Evolutionary conservation across 2,888 invertebrate genomes (phyloP).

Genomic region (Meteorus colon): DNA sequence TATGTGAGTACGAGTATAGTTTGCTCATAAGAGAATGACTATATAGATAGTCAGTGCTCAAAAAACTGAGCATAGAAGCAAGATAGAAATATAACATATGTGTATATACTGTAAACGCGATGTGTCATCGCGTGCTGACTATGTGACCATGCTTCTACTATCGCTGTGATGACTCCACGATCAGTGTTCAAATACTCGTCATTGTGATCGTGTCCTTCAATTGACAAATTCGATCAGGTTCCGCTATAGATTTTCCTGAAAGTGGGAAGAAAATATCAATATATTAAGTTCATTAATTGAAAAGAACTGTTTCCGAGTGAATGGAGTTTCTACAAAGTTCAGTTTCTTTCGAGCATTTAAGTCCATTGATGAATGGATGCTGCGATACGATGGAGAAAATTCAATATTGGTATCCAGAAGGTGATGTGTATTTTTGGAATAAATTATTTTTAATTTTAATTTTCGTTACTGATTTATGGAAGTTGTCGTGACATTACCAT

Average conservation of each 20-base stretch:
- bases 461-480: background rate
- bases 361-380: slow-evolving; percentile 58
- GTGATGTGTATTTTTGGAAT: slow-evolving; percentile 51
- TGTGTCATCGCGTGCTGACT: slow-evolving; percentile 65
- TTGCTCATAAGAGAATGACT: background rate
- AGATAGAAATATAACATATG: slow-evolving; percentile 38
- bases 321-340: slow-evolving; percentile 17
- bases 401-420: slow-evolving; percentile 71
- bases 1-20: slow-evolving; percentile 37
- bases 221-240: background rate
- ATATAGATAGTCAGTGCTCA: background rate
- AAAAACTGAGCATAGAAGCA: background rate
- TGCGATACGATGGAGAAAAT: slow-evolving; percentile 69
- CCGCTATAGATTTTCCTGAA: background rate
- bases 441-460: background rate
- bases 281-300: background rate
- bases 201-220: slow-evolving; percentile 32
- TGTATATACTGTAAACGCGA: slow-evolving; percentile 55
- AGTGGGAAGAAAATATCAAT: background rate
- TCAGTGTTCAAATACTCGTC: slow-evolving; percentile 34
- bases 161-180: slow-evolving; percentile 30
- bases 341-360: slow-evolving; percentile 17
- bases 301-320: background rate
- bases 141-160: slow-evolving; percentile 49
- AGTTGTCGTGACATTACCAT: slow-evolving; percentile 24